Evolutionary conservation across 2,113 vertebrate genomes (phyloP), one percentile per base, ranked within the genome.

Genomic region (Pygoscelis adeliae): DNA sequence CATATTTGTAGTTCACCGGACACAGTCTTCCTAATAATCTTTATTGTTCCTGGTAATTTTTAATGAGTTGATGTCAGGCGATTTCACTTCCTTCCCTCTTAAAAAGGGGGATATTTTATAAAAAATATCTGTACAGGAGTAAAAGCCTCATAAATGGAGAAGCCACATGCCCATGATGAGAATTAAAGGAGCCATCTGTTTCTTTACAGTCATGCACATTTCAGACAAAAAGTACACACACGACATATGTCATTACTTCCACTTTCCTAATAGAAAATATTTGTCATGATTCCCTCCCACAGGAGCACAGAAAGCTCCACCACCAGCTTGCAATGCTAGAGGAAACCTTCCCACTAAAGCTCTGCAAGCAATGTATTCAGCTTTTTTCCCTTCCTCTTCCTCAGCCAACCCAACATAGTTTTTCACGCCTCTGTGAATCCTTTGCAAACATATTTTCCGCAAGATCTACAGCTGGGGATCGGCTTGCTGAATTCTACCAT

Each of bases 121-220:
- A 15, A 55, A 89, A 80, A 50, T 14, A 83, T 77, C 62, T 44
- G 36, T 47, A 26, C 19, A 63, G 58, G 38, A 93, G 65, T 52
- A 91, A 94, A 30, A 91, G 66, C 77, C 62, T 95, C 62, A 62
- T 85, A 70, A 95, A 62, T 0, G 0, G 82, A 70, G 71, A 55
- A 96, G 71, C 84, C 87, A 90, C 96, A 96, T 88, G 87, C 70
- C 86, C 89, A 71, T 14, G 55, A 93, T 70, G 84, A 80, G 74
- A 93, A 95, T 86, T 93, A 94, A 95, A 91, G 82, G 71, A 96
- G 89, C 94, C 96, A 97, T 97, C 96, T 96, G 95, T 94, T 94
- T 97, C 95, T 96, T 95, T 92, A 78, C 90, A 95, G 93, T 70
- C 93, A 94, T 52, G 91, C 95, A 94, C 78, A 93, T 96, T 78